A percentile compares a stretch with the other conserved stretches of the same genome.
Conservation (phyloP, 2,797 vertebrate species). For the Jordanella pulchra region DNA sequence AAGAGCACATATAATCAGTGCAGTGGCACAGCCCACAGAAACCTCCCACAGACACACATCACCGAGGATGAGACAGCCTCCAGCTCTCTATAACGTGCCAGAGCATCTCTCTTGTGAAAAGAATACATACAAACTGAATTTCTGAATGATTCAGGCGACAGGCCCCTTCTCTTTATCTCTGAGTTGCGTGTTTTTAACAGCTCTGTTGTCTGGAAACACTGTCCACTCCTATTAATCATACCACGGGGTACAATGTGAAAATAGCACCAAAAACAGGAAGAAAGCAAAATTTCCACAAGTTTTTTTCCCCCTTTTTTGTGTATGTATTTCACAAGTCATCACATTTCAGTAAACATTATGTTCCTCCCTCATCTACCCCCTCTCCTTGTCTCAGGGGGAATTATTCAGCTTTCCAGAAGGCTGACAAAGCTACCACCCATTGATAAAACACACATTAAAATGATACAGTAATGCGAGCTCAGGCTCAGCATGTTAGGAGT, state of each 20-base stretch:
- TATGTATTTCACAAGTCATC: conserved; percentile 59
- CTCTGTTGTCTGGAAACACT: conserved; percentile 66
- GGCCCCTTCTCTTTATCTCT: conserved; percentile 73
- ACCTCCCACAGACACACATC: conserved; percentile 46
- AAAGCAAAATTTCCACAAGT: conserved; percentile 33
- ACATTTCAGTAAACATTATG: conserved; percentile 60
- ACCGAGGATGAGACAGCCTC: conserved; percentile 48
- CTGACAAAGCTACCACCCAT: conserved; percentile 55
- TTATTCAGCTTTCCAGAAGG: conserved; percentile 63
- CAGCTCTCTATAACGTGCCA: conserved; percentile 46
- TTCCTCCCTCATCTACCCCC: conserved; percentile 47
- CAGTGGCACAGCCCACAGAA: conserved; percentile 43
- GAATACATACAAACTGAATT: conserved; percentile 70
- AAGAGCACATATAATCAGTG: conserved; percentile 48
- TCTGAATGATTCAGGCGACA: conserved; percentile 78
- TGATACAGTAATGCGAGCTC: conserved; percentile 66
- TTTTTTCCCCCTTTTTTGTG: conserved; percentile 28
- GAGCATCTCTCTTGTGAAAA: conserved; percentile 44
- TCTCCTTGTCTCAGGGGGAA: conserved; percentile 63
- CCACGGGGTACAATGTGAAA: conserved; percentile 65
- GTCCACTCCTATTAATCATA: conserved; percentile 78
- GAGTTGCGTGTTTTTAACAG: conserved; percentile 77
- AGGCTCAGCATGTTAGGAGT: conserved; percentile 47
- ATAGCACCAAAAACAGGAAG: conserved; percentile 37
- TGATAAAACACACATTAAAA: conserved; percentile 74